Conservation (phyloP, 2,113 vertebrate genomes). For the Emydura subglobosa region DNA sequence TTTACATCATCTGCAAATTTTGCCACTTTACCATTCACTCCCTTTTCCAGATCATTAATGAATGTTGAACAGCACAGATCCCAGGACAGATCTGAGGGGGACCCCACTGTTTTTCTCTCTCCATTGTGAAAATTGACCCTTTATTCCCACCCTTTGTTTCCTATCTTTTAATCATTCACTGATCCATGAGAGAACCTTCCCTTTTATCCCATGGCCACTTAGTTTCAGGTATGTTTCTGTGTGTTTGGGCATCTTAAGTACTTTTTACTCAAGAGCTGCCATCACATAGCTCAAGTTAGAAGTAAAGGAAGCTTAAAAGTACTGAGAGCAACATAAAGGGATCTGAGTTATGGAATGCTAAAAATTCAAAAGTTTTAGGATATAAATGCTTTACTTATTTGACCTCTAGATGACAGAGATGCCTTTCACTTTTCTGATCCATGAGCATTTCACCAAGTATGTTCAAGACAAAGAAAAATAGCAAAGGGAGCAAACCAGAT, state of each 20-base stretch:
- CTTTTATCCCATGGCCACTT: not conserved
- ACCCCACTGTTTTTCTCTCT: not conserved
- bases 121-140: too few species aligned
- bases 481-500: not conserved
- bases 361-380: not conserved
- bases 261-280: not conserved
- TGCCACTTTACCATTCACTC: not conserved
- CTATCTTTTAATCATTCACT: not conserved
- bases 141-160: not conserved
- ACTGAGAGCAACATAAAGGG: not conserved
- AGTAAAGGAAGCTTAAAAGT: not conserved
- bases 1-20: not conserved
- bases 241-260: not conserved
- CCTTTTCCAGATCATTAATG: not conserved
- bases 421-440: not conserved
- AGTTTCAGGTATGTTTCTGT: not conserved
- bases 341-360: not conserved
- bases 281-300: not conserved
- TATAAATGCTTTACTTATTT: not conserved
- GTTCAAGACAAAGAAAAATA: not conserved
- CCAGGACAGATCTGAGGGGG: not conserved
- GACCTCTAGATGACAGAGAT: not conserved
- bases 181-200: not conserved
- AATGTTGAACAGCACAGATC: not conserved
- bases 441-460: not conserved